These are phyloP conservation scores for Pygoscelis adeliae DNA, from an alignment of 2,113 vertebrate genomes.

Conservation along the genomic window DNA sequence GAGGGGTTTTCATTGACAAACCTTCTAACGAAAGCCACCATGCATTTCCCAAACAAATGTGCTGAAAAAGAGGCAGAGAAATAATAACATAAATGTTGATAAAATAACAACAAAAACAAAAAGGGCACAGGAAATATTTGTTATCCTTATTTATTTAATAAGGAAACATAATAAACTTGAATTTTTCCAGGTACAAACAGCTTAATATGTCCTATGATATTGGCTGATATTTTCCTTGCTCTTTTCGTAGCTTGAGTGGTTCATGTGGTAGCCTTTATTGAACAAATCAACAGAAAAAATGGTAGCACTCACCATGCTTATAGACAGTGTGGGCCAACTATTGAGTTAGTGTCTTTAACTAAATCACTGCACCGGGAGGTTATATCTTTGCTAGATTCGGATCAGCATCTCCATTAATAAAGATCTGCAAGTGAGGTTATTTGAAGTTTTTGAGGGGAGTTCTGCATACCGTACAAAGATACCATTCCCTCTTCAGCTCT, in stretches of 20 bases:
- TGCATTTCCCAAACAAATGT: background rate
- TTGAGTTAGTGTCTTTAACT: constrained; percentile 7
- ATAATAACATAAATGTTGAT: background rate
- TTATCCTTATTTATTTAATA: constrained; percentile 64
- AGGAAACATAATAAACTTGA: constrained; percentile 63
- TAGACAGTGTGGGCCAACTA: constrained; percentile 38
- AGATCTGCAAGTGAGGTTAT: background rate
- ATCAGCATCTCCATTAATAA: background rate
- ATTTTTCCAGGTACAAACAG: constrained; percentile 60
- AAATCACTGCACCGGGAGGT: constrained; percentile 7
- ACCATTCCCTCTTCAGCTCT: background rate
- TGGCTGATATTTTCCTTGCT: constrained; percentile 57
- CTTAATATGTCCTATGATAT: constrained; percentile 51
- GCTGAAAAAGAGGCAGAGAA: background rate
- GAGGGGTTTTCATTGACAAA: background rate
- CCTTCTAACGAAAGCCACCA: background rate
- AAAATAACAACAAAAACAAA: background rate
- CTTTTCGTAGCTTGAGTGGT: constrained; percentile 42
- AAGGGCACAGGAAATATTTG: constrained; percentile 24
- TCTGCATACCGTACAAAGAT: background rate
- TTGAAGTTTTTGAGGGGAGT: background rate
- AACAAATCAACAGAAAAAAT: constrained; percentile 48
- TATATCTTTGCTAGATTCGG: background rate
- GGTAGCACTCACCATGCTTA: constrained; percentile 41
- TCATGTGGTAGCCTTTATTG: constrained; percentile 36